Evolutionary conservation across 2,888 invertebrate genomes (phyloP).

Genomic region (Drosophila meridiana): DNA sequence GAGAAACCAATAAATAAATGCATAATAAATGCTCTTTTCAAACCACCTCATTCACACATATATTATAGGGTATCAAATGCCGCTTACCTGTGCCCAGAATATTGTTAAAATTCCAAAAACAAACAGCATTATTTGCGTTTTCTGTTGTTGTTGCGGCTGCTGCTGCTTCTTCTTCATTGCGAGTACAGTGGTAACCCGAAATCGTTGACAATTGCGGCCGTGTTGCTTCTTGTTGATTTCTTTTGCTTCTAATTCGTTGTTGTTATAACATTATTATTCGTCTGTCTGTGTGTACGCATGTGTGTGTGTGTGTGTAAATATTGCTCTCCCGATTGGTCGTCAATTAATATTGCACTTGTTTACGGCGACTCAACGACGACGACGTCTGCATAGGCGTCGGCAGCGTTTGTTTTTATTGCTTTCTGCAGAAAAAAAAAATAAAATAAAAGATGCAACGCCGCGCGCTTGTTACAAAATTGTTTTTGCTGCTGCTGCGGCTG

Average conservation of each 20-base stretch:
- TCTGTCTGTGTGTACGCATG: constrained; percentile 16
- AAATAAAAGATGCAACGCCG: constrained; percentile 22
- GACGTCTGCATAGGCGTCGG: constrained; percentile 15
- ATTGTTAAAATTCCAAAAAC: constrained; percentile 55
- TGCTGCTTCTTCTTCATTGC: constrained; percentile 46
- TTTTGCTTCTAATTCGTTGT: constrained; percentile 16
- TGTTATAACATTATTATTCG: constrained; percentile 60
- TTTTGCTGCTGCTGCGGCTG: constrained; percentile 5
- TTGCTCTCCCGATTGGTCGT: constrained; percentile 30
- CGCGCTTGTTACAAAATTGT: constrained; percentile 26
- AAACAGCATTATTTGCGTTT: constrained; percentile 37
- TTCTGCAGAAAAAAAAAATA: constrained; percentile 26
- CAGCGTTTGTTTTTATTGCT: constrained; percentile 16
- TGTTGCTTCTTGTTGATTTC: constrained; percentile 14
- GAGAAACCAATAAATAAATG: no score
- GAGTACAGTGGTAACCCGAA: constrained; percentile 46
- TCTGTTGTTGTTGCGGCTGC: constrained; percentile 19
- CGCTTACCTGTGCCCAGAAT: constrained; percentile 59
- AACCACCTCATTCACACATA: neutral
- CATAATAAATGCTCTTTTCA: no score
- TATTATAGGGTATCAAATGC: constrained; percentile 12
- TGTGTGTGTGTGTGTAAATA: constrained; percentile 13
- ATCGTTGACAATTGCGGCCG: constrained; percentile 27
- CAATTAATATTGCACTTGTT: constrained; percentile 66
- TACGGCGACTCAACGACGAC: constrained; percentile 22